These are phyloP conservation scores for Takifugu flavidus DNA, from an alignment of 2,113 vertebrate species.

Conservation along the genomic window DNA sequence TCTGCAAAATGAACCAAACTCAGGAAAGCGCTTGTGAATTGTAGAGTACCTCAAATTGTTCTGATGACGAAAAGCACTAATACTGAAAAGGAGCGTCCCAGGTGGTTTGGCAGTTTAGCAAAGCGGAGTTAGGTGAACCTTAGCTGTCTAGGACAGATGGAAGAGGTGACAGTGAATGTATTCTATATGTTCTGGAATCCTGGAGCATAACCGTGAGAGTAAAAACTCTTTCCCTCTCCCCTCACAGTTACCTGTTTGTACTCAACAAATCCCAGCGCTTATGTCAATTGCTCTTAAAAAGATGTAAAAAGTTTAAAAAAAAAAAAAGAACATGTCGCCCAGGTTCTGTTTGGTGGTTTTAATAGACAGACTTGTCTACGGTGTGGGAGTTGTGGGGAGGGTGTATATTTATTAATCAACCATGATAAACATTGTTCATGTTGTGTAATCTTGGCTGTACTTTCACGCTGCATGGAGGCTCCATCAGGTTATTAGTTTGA, in stretches of 20 bases:
- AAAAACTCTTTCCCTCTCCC: conserved; percentile 14
- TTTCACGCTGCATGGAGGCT: conserved; percentile 28
- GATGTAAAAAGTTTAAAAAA: conserved; percentile 14
- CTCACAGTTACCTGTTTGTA: conserved; percentile 36
- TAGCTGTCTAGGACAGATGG: conserved; percentile 82
- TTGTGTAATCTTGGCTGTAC: conserved; percentile 23
- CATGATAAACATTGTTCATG: conserved; percentile 42
- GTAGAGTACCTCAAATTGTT: conserved; percentile 96
- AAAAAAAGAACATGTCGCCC: conserved; percentile 13
- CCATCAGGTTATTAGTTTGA: conserved; percentile 30
- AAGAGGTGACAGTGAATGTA: conserved; percentile 96
- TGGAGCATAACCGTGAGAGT: conserved; percentile 75
- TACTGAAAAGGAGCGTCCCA: conserved; percentile 86
- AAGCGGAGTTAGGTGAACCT: conserved; percentile 85
- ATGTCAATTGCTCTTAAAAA: conserved; percentile 32
- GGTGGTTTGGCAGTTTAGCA: conserved; percentile 81
- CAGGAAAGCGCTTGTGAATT: conserved; percentile 99
- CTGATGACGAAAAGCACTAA: conserved; percentile 92
- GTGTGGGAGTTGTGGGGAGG: conserved; percentile 13
- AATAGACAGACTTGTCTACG: conserved; percentile 1
- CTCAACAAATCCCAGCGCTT: conserved; percentile 32
- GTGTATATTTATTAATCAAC: conserved; percentile 54
- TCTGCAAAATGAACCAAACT: conserved; percentile 87
- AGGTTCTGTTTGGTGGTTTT: conserved; percentile 8
- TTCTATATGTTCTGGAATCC: conserved; percentile 79